Evolutionary conservation across 2,797 vertebrate genomes (phyloP).

Genomic region (Pterois miles): DNA sequence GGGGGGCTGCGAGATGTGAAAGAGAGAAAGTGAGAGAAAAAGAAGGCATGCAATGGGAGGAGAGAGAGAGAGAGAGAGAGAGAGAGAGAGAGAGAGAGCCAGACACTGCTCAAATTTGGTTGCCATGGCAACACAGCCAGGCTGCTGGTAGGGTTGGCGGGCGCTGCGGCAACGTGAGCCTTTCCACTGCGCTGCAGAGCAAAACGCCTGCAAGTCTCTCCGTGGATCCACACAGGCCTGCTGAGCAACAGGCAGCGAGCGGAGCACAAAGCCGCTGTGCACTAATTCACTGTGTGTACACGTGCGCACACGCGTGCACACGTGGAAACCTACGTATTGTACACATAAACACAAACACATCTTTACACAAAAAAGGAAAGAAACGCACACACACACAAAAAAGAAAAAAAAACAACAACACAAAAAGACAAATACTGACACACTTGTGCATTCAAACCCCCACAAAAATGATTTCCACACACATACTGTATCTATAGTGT

Average conservation of each 20-base stretch:
- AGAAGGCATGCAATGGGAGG: constrained; percentile 22
- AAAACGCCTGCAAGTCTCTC: constrained; percentile 78
- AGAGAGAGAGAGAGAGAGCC: constrained; percentile 58
- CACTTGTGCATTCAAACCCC: background rate
- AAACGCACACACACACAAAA: background rate
- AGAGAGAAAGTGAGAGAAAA: constrained; percentile 60
- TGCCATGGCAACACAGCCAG: constrained; percentile 86
- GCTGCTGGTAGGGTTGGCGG: constrained; percentile 83
- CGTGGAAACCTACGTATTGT: background rate
- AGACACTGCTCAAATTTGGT: constrained; percentile 86
- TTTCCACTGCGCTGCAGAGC: constrained; percentile 79
- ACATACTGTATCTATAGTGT: background rate
- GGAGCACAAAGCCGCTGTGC: constrained; percentile 50
- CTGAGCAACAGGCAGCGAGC: constrained; percentile 78
- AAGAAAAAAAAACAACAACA: background rate
- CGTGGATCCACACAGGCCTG: constrained; percentile 65
- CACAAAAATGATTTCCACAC: background rate
- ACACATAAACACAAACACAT: background rate
- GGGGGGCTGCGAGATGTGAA: constrained; percentile 43
- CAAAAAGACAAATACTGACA: background rate
- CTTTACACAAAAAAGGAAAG: background rate
- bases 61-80: constrained; percentile 24
- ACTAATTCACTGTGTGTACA: constrained; percentile 34
- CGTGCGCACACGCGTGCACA: constrained; percentile 4
- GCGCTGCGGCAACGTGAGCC: constrained; percentile 84